Base-by-base conservation (phyloP, 1,140 invertebrate species). In the Melitaea cinxia region DNA sequence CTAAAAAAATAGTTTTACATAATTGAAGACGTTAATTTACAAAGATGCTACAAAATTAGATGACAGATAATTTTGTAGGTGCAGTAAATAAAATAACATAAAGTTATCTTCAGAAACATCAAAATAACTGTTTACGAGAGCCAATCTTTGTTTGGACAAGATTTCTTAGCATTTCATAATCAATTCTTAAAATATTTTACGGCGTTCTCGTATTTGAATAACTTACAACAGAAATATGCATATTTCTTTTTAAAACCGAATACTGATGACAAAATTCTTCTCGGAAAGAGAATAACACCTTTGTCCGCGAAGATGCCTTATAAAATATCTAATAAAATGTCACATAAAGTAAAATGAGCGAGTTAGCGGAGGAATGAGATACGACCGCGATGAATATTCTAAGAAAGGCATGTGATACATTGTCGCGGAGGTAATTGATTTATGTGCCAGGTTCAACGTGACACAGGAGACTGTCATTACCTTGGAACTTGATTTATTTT, bases 321-420 rank as follows among this genome's bases (percentile, higher is more conserved):
- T 70, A 80, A 75, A 68, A 65, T 70, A 73, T 75, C 72, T 79
- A 83, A 78, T 77, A 78, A 81, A 80, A 42, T 83, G 81, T 83
- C 81, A 78, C 81, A 83, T 83, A 83, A 83, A 83, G 65, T 75
- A 72, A 72, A 72, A 74, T 68, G 73, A 75, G 52, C 64, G 52
- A 60, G 53, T 50, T 68, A 58, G 45, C 65, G 21, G n/a, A 24
- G 65, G 63, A 63, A 71, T 70, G 61, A 70, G 69, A 42, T 37
- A 37, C 35, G n/a, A 3, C 69, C 69, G 57, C 65, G 50, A 45
- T 42, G 35, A 21, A 50, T 62, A 28, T 78, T 76, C 73, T 73
- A 64, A 69, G 73, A 78, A 75, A 37, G 50, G 21, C 53, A 69
- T 69, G 45, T 55, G 65, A 73, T 76, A 76, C 71, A 70, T 72